Evolutionary conservation across 2,888 invertebrate species (phyloP).

Genomic region (Drosophila prolongata): DNA sequence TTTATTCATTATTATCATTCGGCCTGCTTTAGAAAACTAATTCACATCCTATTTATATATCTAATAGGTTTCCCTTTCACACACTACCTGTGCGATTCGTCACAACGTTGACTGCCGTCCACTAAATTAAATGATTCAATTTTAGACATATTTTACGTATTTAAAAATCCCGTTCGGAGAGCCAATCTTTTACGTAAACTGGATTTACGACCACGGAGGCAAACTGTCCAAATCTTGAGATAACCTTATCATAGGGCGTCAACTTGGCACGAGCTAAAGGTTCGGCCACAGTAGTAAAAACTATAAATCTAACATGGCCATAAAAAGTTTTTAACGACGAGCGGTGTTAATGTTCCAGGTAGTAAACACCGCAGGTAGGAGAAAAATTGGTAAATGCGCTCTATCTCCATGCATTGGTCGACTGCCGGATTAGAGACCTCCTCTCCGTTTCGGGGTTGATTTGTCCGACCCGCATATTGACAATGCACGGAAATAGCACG

Average conservation of each 20-base stretch:
- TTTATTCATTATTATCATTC: too few species aligned
- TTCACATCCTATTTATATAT: too few species aligned
- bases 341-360: constrained; percentile 31
- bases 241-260: constrained; percentile 32
- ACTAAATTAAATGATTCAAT: neutral
- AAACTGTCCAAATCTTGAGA: constrained; percentile 23
- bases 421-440: neutral
- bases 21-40: too few species aligned
- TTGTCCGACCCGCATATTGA: constrained; percentile 27
- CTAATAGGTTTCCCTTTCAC: too few species aligned
- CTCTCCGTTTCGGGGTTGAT: constrained; percentile 25
- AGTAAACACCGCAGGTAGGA: constrained; percentile 15
- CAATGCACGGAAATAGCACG: constrained; percentile 32
- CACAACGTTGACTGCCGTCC: neutral
- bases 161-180: neutral
- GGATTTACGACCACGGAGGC: constrained; percentile 28
- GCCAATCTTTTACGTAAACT: constrained; percentile 32
- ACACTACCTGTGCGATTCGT: too few species aligned
- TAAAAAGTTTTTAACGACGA: constrained; percentile 26
- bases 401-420: constrained; percentile 22
- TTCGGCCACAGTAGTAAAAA: constrained; percentile 16
- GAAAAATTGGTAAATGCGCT: neutral
- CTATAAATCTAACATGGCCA: constrained; percentile 23
- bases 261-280: constrained; percentile 33
- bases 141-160: constrained; percentile 1